A percentile compares a stretch with the other conserved stretches of the same genome.
Evolutionary conservation across 2,113 vertebrate genomes (phyloP).

Genomic region (Patagioenas fasciata): DNA sequence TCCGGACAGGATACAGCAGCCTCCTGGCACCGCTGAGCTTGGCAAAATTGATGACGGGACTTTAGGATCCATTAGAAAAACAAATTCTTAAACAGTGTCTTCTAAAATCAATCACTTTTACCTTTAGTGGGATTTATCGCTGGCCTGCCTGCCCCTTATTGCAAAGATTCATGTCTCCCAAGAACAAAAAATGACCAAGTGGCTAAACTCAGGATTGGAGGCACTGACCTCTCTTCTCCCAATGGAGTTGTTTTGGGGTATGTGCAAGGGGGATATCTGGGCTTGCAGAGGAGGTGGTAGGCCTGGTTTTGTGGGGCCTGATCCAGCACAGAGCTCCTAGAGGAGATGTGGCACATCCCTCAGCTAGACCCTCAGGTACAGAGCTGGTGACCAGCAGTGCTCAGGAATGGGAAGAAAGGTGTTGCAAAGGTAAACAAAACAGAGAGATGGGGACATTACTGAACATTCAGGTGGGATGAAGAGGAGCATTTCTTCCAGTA

Average conservation of each 20-base stretch:
- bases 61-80: conserved; percentile 73
- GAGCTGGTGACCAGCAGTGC: fast-evolving
- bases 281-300: background rate
- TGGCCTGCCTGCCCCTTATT: conserved; percentile 4
- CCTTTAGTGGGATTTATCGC: conserved; percentile 66
- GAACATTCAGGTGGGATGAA: fast-evolving
- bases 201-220: background rate
- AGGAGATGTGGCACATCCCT: fast-evolving
- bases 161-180: conserved; percentile 57
- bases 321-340: background rate
- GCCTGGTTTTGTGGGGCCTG: background rate
- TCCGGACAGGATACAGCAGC: background rate
- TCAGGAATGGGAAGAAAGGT: background rate
- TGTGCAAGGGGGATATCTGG: background rate
- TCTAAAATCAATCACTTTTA: conserved; percentile 73
- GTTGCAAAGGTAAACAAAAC: background rate
- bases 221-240: background rate
- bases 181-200: conserved; percentile 6
- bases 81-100: conserved; percentile 73
- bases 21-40: conserved; percentile 64
- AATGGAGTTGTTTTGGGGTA: fast-evolving
- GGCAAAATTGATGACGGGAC: conserved; percentile 66
- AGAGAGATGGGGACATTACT: background rate
- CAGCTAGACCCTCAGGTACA: background rate
- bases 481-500: background rate